Percentiles rank a stretch among this genome's conserved stretches.
Conservation (phyloP, 2,888 invertebrate species). For the Eupithecia insigniata region DNA sequence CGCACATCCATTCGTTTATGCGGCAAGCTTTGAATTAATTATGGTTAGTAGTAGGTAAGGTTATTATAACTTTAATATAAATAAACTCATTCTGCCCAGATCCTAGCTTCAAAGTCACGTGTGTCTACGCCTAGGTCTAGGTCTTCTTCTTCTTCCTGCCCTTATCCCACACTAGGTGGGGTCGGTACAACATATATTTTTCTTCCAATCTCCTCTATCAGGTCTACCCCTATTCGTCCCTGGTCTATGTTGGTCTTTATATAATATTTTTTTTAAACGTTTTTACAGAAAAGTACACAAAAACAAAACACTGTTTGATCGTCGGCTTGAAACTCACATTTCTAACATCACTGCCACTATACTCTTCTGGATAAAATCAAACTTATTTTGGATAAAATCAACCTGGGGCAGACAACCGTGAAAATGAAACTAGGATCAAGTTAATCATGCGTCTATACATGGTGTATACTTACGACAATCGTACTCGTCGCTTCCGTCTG, state of each 20-base stretch:
- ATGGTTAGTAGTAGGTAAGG: constrained; percentile 42
- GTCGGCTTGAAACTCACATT: not conserved
- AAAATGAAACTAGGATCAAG: constrained; percentile 21
- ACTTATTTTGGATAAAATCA: not conserved
- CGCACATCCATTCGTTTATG: constrained; percentile 89
- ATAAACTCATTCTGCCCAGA: constrained; percentile 35
- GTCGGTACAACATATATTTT: too few species aligned
- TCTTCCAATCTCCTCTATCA: too few species aligned
- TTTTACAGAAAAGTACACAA: not conserved
- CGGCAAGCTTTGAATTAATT: constrained; percentile 83
- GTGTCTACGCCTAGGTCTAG: too few species aligned
- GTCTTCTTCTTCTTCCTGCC: too few species aligned
- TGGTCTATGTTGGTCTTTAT: too few species aligned
- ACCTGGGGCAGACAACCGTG: not conserved
- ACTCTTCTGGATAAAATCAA: not conserved
- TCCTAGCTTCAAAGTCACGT: constrained; percentile 13
- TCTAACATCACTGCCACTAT: not conserved
- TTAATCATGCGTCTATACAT: constrained; percentile 19
- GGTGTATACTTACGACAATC: constrained; percentile 84
- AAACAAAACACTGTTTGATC: not conserved
- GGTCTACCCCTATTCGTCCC: too few species aligned
- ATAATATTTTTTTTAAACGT: not conserved
- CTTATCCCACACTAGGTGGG: too few species aligned
- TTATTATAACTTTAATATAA: constrained; percentile 20
- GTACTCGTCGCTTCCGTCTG: constrained; percentile 86